Percentiles rank a stretch among this genome's conserved stretches.
These are phyloP conservation scores for Holacanthella duospinosa DNA, from an alignment of 2,888 invertebrate species.

Conservation along the genomic window DNA sequence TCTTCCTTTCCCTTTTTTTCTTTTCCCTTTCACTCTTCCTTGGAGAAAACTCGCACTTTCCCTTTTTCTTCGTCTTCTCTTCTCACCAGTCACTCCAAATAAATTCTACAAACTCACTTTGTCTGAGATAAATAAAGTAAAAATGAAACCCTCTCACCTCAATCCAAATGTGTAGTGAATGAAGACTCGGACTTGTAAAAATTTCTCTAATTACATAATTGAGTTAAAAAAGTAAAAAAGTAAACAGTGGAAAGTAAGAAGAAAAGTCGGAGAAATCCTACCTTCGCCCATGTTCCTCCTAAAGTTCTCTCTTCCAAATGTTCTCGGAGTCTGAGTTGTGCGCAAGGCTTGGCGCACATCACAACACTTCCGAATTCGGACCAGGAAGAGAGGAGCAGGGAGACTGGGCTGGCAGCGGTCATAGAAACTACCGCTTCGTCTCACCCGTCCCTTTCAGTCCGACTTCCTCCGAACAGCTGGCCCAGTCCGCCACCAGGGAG, in stretches of 20 bases:
- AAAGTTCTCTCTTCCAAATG: not conserved
- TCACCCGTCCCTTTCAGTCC: not conserved
- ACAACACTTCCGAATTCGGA: not conserved
- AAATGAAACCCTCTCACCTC: too few relatives aligned
- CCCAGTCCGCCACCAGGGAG: too few relatives aligned
- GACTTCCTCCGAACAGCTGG: not conserved
- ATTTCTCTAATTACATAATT: not conserved
- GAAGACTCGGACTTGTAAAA: too few relatives aligned
- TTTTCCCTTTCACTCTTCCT: too few relatives aligned
- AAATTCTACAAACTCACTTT: not conserved
- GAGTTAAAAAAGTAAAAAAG: not conserved
- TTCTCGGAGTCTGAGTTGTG: not conserved
- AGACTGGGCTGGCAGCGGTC: not conserved
- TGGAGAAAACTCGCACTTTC: not conserved
- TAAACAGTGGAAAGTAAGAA: not conserved
- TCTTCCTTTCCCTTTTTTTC: too few relatives aligned
- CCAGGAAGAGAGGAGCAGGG: not conserved
- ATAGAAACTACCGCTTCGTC: not conserved
- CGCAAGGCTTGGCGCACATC: slow-evolving; percentile 5
- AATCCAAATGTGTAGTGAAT: too few relatives aligned
- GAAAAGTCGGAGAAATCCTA: not conserved
- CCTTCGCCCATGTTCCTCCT: slow-evolving; percentile 1
- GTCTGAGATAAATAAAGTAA: too few relatives aligned
- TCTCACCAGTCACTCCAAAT: not conserved
- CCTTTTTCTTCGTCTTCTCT: too few relatives aligned